Base-by-base conservation (phyloP, 1,140 invertebrate species). In the Heliconius nattereri region DNA sequence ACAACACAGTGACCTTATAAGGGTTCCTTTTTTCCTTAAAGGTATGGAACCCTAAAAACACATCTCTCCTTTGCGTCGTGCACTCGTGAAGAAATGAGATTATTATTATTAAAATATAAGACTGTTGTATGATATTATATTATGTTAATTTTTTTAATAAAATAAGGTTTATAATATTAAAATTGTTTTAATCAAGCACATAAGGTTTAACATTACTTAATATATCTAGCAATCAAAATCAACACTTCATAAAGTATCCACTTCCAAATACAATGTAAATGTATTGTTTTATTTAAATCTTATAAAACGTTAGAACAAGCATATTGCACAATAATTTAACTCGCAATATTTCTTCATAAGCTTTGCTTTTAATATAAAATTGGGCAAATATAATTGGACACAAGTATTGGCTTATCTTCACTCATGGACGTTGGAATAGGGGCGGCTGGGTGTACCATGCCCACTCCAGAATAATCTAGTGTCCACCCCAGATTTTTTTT, bases 181-280 rank as follows among this genome's bases (percentile, higher is more conserved):
- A 71, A 40, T 80, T 66, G 66, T 73, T 76, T 79, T 73, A 66
- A 73, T 76, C 73, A 76, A 80, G 60, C 26, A 66, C 54, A 66
- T 66, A 76, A 45, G 37, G 19, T 49, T 54, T 72, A 54, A 80
- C 40, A 45, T 45, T 45, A 16, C 40, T 45, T 45, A 35, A 80
- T 73, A 54, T 73, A 80, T 54, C 75, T 23, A 71, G 52, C 49
- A 60, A 75, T 80, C 9, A 76, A 76, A 80, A 80, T 80, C 71
- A 76, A 76, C 75, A 76, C 20, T 72, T 72, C 26, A 76, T 76
- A 52, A 32, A 73, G 23, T 19, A 66, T 29, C 16, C 71, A 54
- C 32, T 71, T 49, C 45, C 57, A 79, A 49, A 71, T 40, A 9
- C 49, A 75, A 76, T 49, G 71, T 76, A 80, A 77, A 80, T 76